phyloP scores from a whole-genome alignment of 2,888 invertebrate genomes.

The Megastigmus dorsalis region DNA sequence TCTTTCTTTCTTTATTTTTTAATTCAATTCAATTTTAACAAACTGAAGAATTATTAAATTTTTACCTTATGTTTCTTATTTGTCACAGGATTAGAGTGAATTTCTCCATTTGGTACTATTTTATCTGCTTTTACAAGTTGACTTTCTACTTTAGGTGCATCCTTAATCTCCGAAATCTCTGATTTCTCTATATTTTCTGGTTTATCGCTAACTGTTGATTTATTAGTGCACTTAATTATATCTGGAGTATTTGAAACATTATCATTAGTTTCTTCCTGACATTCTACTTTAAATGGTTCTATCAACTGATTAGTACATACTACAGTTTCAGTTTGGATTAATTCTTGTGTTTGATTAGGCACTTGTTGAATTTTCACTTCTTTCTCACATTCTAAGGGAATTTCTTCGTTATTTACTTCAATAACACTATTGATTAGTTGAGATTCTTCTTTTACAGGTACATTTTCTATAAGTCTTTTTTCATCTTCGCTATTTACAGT shows the following conservation, averaged over 20 bases:
- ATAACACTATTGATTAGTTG: neutral
- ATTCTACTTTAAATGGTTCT: slow-evolving; percentile 19
- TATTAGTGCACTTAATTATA: neutral
- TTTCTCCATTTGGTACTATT: slow-evolving; percentile 21
- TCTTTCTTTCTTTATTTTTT: no score
- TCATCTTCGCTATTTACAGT: slow-evolving; percentile 30
- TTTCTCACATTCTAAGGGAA: neutral
- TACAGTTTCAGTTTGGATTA: neutral
- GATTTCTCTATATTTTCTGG: slow-evolving; percentile 10
- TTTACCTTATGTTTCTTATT: slow-evolving; percentile 47
- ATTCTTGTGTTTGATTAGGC: slow-evolving; percentile 1
- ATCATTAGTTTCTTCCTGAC: neutral
- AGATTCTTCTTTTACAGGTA: slow-evolving; percentile 18
- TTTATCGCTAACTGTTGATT: neutral
- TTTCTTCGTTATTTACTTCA: neutral
- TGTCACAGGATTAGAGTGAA: slow-evolving; percentile 8
- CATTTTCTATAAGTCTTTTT: slow-evolving; percentile 11
- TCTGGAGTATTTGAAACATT: neutral
- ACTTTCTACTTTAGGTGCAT: slow-evolving; percentile 42
- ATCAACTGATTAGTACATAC: slow-evolving; percentile 1
- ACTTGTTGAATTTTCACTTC: slow-evolving; percentile 14
- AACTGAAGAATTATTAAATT: no score
- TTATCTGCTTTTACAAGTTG: slow-evolving; percentile 28
- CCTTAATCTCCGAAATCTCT: slow-evolving; percentile 11
- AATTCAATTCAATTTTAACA: no score